Conservation (phyloP, 2,888 invertebrate species). For the Flabesymbios commensalis region DNA sequence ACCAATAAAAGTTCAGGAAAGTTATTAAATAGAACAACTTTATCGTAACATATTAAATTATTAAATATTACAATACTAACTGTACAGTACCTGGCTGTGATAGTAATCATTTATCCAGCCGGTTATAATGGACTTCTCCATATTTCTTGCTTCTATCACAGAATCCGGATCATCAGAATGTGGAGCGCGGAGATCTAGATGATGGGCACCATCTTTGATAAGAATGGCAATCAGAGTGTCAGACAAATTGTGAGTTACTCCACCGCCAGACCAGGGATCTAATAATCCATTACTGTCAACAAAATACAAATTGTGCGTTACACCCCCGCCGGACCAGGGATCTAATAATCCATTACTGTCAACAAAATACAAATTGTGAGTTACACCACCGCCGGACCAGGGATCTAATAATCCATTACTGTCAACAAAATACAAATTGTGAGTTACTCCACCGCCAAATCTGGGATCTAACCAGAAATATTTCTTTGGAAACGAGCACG, state of each 20-base stretch:
- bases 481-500: not conserved
- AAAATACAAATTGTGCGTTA: constrained; percentile 29
- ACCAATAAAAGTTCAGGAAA: no score
- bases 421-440: constrained; percentile 33
- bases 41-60: no score
- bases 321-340: constrained; percentile 64
- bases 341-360: constrained; percentile 64
- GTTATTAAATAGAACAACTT: no score
- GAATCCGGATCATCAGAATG: constrained; percentile 60
- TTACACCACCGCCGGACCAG: constrained; percentile 64
- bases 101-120: constrained; percentile 43
- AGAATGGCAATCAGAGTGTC: constrained; percentile 57
- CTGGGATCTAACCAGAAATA: constrained; percentile 61
- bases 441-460: constrained; percentile 62
- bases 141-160: constrained; percentile 52
- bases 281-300: constrained; percentile 62
- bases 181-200: constrained; percentile 62
- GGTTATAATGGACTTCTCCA: constrained; percentile 49
- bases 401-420: constrained; percentile 65
- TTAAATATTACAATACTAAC: no score
- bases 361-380: constrained; percentile 25
- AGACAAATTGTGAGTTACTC: constrained; percentile 49
- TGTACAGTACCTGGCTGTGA: no score
- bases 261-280: constrained; percentile 65
- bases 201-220: constrained; percentile 63